Conservation (phyloP, 2,113 vertebrate species). For the Ahaetulla prasina region DNA sequence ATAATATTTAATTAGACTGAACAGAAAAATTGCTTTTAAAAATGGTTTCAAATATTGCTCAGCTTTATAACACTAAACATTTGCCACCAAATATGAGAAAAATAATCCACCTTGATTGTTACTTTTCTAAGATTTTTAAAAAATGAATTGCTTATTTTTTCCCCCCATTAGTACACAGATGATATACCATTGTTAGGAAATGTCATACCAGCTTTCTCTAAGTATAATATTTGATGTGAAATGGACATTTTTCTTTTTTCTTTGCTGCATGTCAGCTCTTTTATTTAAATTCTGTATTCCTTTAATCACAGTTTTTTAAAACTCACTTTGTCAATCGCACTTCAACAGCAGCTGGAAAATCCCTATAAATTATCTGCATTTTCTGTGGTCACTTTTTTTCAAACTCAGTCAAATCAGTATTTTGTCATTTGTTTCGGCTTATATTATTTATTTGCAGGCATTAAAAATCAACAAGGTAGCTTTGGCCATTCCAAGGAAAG, state of each 20-base stretch:
- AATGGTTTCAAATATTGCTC: not conserved
- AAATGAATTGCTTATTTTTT: not conserved
- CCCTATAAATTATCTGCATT: not conserved
- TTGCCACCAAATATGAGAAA: not conserved
- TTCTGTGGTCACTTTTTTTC: not conserved
- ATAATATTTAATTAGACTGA: too few relatives aligned
- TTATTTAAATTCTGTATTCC: not conserved
- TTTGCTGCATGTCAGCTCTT: not conserved
- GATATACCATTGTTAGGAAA: not conserved
- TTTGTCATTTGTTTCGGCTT: not conserved
- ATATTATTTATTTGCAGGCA: not conserved
- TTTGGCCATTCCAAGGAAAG: not conserved
- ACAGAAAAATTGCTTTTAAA: not conserved
- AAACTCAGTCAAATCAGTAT: not conserved
- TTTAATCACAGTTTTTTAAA: not conserved
- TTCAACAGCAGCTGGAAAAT: not conserved
- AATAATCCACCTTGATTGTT: not conserved
- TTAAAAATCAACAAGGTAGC: not conserved
- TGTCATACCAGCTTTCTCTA: not conserved
- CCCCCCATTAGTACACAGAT: not conserved
- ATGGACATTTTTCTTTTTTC: not conserved
- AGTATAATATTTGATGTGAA: not conserved
- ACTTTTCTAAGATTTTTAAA: not conserved
- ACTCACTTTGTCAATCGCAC: not conserved
- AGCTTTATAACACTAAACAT: not conserved